Base-by-base conservation (phyloP, 2,888 invertebrate genomes). In the Cordilura impudica region DNA sequence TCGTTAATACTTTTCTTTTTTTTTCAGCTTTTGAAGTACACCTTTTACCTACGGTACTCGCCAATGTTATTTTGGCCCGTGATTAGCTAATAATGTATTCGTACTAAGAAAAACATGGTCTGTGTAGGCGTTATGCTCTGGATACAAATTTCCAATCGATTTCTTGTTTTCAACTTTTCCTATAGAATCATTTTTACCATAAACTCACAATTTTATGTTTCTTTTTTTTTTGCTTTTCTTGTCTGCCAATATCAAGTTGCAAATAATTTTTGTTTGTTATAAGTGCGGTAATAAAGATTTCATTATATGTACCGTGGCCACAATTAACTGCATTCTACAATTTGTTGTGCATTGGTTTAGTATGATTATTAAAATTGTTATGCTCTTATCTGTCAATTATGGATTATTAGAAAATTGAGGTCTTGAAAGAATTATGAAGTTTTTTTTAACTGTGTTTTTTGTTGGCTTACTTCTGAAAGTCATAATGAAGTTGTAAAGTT, bases 101-200 rank as follows among this genome's bases (percentile, higher is more conserved):
- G 2, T 39, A 4, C 31, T 10, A 18, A 54, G 45, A 18, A 54
- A 23, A 19, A 10, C 14, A 1, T 43, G 47, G 35, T 7, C 26
- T 10, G 69, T 51, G 79, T 79, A 45, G 79, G 79, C 71, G 79
- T 71, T 60, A 66, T 56, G 49, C 16, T 71, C 26, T 19, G 4
- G 23, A 61, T 74, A 71, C 75, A 71, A 71, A 71, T 67, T 79
- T 75, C 10, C 79, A 71, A 79, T 71, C 54, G 61, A 61, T 67
- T 61, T 47, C 49, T 49, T 47, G 65, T 61, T 18, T 47, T 39
- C 47, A 47, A 49, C 35, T 69, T 54, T 61, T 10, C 8, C 35
- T 60, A 18, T 31, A 7, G 23, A 10, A 7, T 45, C 35, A 16
- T 49, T 43, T n/a, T 47, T 74, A 12, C 14, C 23, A 67, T 31